Conservation (phyloP, 2,113 vertebrate genomes). For the human (Homo sapiens) region GRCh38 chr13:18624001-18624500, state of each 20-base stretch:
- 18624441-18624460: not conserved
- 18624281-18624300: not conserved
- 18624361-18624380: not conserved
- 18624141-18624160: not conserved
- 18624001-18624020: too few relatives aligned
- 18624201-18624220: conserved; percentile 27
- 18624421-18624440: too few relatives aligned
- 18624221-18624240: not conserved
- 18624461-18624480: too few relatives aligned
- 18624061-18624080: too few relatives aligned
- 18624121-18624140: not conserved
- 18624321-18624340: not conserved
- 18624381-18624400: not conserved
- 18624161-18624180: not conserved
- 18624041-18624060: too few relatives aligned
- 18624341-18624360: not conserved
- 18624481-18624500: not conserved
- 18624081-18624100: not conserved
- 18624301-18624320: too few relatives aligned
- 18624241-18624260: not conserved
- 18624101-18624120: not conserved
- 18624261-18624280: not conserved
- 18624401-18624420: not conserved
- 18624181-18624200: not conserved
- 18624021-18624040: too few relatives aligned